Base-by-base conservation (phyloP, 2,888 invertebrate species). In the Eumerus sabulonum region DNA sequence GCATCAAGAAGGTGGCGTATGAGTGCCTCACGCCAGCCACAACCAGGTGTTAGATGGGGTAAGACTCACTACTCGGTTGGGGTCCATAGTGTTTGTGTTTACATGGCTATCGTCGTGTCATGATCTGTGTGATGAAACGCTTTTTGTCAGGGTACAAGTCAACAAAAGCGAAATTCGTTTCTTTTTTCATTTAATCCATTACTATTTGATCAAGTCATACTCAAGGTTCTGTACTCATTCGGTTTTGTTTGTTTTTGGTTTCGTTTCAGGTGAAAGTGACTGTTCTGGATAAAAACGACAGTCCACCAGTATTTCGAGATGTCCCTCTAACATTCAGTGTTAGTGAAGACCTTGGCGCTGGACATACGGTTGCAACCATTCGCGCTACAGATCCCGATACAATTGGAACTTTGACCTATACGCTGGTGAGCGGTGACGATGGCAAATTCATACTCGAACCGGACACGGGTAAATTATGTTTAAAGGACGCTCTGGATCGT, bases 221-320 rank as follows among this genome's bases (percentile, higher is more conserved):
- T 7, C n/a, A n/a, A n/a, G n/a, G n/a, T n/a, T n/a, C n/a, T n/a
- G n/a, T n/a, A n/a, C n/a, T n/a, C n/a, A n/a, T n/a, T n/a, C n/a
- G n/a, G n/a, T n/a, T 36, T 36, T n/a, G n/a, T n/a, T 36, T 36
- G 7, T n/a, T n/a, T n/a, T 40, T 40, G 11, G 3, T 40, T n/a
- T 40, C 11, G 12, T 11, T 92, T 18, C 93, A 97, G 97, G 94
- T 97, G 84, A 93, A 92, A 88, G 93, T 98, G 83, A 93, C 92
- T 68, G 94, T 98, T 60, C 88, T 95, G 87, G 98, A 98, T 90
- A 95, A 94, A 89, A 98, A 98, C 89, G 98, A 98, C 90, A 96
- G 96, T 85, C 96, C 97, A n/a, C 98, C 98, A 2, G 92, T 93
- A 63, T 96, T 96, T 91, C 92, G 92, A 84, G 92, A 93, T 81